Percentiles rank a stretch among this genome's conserved stretches.
phyloP scores from a whole-genome alignment of 2,888 invertebrate species.

The Aporophyla nigra region DNA sequence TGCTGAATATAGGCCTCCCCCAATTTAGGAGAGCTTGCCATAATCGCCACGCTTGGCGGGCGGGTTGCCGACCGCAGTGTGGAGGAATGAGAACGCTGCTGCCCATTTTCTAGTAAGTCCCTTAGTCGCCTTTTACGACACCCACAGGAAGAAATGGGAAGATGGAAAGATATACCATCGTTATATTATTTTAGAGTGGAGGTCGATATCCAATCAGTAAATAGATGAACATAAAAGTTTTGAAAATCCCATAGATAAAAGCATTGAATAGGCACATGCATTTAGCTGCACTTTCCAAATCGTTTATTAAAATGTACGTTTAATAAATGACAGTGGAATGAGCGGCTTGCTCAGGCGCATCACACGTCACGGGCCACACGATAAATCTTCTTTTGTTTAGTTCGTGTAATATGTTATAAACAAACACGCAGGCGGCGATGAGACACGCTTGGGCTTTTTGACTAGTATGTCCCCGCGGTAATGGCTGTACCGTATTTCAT shows the following conservation, averaged over 20 bases:
- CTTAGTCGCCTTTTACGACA: too few relatives aligned
- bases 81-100: too few relatives aligned
- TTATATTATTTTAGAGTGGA: background rate
- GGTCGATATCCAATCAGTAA: background rate
- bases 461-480: slow-evolving; percentile 45
- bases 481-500: slow-evolving; percentile 2
- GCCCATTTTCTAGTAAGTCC: too few relatives aligned
- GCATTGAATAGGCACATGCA: slow-evolving; percentile 50
- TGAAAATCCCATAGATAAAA: background rate
- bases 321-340: slow-evolving; percentile 81
- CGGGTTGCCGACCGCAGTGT: too few relatives aligned
- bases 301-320: slow-evolving; percentile 67
- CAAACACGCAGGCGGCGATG: slow-evolving; percentile 62
- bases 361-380: slow-evolving; percentile 79
- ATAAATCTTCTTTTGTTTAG: slow-evolving; percentile 87
- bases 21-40: too few relatives aligned
- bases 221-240: slow-evolving; percentile 7
- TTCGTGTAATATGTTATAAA: slow-evolving; percentile 74
- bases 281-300: slow-evolving; percentile 68
- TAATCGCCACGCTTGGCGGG: too few relatives aligned
- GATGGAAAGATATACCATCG: background rate
- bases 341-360: slow-evolving; percentile 74
- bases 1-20: background rate
- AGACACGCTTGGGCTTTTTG: slow-evolving; percentile 38
- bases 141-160: too few relatives aligned